Evolutionary conservation across 2,797 vertebrate genomes (phyloP), one percentile per base, ranked within the genome.

Genomic region (Pagetopsis macropterus): DNA sequence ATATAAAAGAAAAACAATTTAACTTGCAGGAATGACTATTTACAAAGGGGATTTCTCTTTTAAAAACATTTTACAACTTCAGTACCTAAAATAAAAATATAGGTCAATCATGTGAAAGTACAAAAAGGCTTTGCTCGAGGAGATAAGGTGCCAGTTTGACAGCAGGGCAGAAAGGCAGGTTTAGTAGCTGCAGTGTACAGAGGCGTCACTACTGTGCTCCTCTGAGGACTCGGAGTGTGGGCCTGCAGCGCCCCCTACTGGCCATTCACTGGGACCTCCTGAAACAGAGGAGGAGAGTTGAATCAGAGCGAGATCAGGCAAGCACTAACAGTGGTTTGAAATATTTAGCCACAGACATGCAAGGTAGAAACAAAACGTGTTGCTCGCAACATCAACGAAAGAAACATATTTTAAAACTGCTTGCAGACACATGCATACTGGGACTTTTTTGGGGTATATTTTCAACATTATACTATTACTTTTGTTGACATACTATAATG

Each of bases 241-340:
- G 14, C 13, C 86, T 45, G 76, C 4, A 8, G 43, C 5, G 57
- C 17, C 85, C 31, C 27, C 86, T 84, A 87, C 85, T 87, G 92
- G 50, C 90, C 92, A 89, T 75, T 90, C 82, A 92, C 83, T 16
- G 94, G 92, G 19, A 94, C 78, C 66, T 95, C 94, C 92, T 95
- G 84, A 55, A 84, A 76, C 17, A 76, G 2, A 70, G 52, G 52
- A 79, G 3, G 59, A 31, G 50, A 3, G 15, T 0, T 56, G 40
- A 23, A 7, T 41, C 17, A 43, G 2, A 3, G 44, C 19, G 41
- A 37, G 3, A 15, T 12, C 12, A 48, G 0, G 9, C 9, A 44
- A 5, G 16, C 2, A 3, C 4, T 0, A 27, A 40, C 5, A 13
- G 21, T 31, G n/a, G 65, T 3, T 46, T 27, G 27, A 27, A 15